Base-by-base conservation (phyloP, 2,888 invertebrate genomes). In the Onchidella celtica region DNA sequence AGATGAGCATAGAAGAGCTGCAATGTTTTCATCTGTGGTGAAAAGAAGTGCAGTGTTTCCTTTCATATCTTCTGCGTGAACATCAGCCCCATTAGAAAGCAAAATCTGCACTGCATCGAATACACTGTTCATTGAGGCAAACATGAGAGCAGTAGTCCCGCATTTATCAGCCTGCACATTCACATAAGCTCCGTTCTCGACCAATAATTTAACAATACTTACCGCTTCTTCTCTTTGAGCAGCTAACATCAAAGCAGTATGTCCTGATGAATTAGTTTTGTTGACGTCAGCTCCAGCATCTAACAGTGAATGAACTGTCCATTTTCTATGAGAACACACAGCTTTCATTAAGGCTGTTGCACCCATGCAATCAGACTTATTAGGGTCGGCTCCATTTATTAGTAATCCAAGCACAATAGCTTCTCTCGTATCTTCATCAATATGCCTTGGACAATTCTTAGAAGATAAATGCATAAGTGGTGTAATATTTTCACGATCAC, bases 241-340 rank as follows among this genome's bases (percentile, higher is more conserved):
- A 11, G 78, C 70, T 1, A 6, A 38, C 57, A 55, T 38, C 11
- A 78, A 29, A 1, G 78, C 66, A 9, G 78, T 34, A 11, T 6
- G 11, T 3, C 70, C 78, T 24, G 36, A 2, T 6, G 11, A 11
- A n/a, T 38, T 29, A 24, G 6, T 14, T 27, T 2, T 14, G 32
- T 70, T 61, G n/a, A 70, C 69, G 14, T 61, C 61, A 29, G 70
- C 69, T 32, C 70, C 70, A n/a, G 11, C 36, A 14, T 70, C n/a
- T 1, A 59, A 32, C 57, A 78, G 40, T 2, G 38, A 6, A 14
- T 2, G 9, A 0, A 32, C 70, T 6, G n/a, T 24, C 27, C 34
- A 9, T 3, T 29, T 32, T 32, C 34, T 17, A 9, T 32, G 9
- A 27, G 21, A 14, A 11, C 24, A 14, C 9, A 32, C 21, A 11